Evolutionary conservation across 2,797 vertebrate genomes (phyloP), one percentile per base, ranked within the genome.

Genomic region (Chrysocyon brachyurus): DNA sequence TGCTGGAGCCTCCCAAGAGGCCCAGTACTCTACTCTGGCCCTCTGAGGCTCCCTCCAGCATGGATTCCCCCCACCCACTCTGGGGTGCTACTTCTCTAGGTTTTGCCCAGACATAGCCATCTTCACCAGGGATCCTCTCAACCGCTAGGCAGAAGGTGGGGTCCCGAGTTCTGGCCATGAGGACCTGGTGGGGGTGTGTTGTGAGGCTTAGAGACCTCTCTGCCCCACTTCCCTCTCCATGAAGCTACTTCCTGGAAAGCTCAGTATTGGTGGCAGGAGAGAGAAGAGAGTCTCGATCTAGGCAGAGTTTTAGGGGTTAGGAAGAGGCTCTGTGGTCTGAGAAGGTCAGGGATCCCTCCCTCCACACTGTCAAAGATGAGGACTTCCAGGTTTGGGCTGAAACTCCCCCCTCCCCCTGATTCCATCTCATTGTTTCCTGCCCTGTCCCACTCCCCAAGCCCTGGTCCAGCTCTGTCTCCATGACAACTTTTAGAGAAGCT

Each of bases 31-130:
- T 78, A 14, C 94, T 97, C 96, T 40, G 28, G 84, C 93, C 70
- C 36, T 84, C n/a, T 22, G 22, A 49, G 68, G 66, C 78, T 86
- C 64, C 79, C 95, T 86, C 33, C 84, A 61, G 90, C 81, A 77
- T 19, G 26, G 73, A 66, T 79, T 95, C 97, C 96, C 97, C 81
- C 96, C 96, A 82, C 97, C 94, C 92, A 92, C 87, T 88, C 66
- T 46, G 24, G 52, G 49, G 7, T 95, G 81, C 77, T 90, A 36
- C 90, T 82, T 59, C 70, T 83, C 93, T 46, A 75, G 63, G 40
- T 81, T 96, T 92, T 96, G 82, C 78, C 92, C 92, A 94, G 87
- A 81, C 73, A 70, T 11, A 95, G 77, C 59, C 78, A 66, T 56
- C 57, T 77, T 56, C 75, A 33, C 81, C 61, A 91, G 81, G 85